phyloP scores from a whole-genome alignment of 2,888 invertebrate genomes.

The Drosophila infuscata region DNA sequence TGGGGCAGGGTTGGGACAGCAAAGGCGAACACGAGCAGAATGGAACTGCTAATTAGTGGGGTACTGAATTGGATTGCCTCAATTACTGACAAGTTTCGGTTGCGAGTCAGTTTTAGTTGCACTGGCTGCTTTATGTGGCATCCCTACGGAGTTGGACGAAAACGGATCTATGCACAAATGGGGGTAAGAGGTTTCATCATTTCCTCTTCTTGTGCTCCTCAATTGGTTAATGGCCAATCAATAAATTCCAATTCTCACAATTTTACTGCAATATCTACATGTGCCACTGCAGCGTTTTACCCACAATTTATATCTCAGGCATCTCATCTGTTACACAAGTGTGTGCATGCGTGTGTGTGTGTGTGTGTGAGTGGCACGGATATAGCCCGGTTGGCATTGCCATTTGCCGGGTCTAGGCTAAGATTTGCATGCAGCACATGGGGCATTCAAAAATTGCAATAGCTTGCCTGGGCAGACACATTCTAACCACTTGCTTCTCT shows the following conservation, averaged over 20 bases:
- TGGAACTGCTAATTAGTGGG: constrained; percentile 61
- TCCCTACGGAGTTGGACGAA: neutral
- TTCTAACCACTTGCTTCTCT: constrained; percentile 7
- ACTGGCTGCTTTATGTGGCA: constrained; percentile 2
- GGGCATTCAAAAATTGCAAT: constrained; percentile 70
- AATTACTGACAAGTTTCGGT: constrained; percentile 50
- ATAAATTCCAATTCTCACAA: constrained; percentile 82
- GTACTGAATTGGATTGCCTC: constrained; percentile 41
- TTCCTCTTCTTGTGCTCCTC: constrained; percentile 49
- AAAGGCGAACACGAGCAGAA: constrained; percentile 10
- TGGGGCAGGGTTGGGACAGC: neutral
- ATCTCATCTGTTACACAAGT: constrained; percentile 79
- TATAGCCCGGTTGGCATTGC: constrained; percentile 49
- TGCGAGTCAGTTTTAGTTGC: constrained; percentile 18
- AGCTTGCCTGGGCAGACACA: constrained; percentile 45
- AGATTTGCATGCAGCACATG: constrained; percentile 78
- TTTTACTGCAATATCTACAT: constrained; percentile 82
- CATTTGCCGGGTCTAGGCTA: constrained; percentile 69
- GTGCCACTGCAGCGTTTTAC: constrained; percentile 72
- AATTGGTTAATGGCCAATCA: constrained; percentile 83
- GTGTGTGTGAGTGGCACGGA: constrained; percentile 28
- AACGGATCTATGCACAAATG: neutral
- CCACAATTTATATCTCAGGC: constrained; percentile 77
- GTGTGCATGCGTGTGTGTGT: constrained; percentile 15
- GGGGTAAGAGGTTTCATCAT: constrained; percentile 2